phyloP scores from a whole-genome alignment of 92 coral and sea anemone species.

The Porites rus region DNA sequence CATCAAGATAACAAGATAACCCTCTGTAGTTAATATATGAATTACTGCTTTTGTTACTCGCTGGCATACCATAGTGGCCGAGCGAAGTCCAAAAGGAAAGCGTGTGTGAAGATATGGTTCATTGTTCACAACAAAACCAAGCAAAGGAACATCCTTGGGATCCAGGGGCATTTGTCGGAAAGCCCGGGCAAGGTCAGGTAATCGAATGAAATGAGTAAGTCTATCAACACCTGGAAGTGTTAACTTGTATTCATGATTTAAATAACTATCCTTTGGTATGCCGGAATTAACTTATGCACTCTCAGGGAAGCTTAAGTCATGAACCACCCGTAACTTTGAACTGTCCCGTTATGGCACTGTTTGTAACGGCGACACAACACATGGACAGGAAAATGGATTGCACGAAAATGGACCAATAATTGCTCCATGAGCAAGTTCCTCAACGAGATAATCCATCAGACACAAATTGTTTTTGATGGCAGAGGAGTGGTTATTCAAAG shows the following conservation, averaged over 20 bases:
- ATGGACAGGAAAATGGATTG: slow-evolving; percentile 41
- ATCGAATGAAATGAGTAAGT: slow-evolving; percentile 44
- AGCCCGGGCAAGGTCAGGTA: slow-evolving; percentile 40
- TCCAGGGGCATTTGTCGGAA: slow-evolving; percentile 36
- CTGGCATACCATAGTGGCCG: too few relatives aligned
- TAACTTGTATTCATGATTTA: slow-evolving; percentile 39
- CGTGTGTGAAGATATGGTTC: too few relatives aligned
- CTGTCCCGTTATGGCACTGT: slow-evolving; percentile 54
- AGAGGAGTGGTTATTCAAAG: slow-evolving; percentile 42
- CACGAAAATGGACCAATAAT: slow-evolving; percentile 43
- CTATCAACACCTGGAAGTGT: slow-evolving; percentile 51
- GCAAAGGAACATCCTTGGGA: too few relatives aligned
- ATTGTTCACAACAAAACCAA: too few relatives aligned
- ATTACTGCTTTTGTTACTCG: too few relatives aligned
- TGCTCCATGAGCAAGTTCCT: slow-evolving; percentile 48
- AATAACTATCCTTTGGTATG: slow-evolving; percentile 54
- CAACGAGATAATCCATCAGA: slow-evolving; percentile 24
- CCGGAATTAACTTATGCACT: slow-evolving; percentile 59
- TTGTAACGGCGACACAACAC: slow-evolving; percentile 61
- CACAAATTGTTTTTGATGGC: slow-evolving; percentile 32
- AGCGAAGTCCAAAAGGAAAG: too few relatives aligned
- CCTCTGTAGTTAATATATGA: too few relatives aligned
- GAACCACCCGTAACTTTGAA: slow-evolving; percentile 48
- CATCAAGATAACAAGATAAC: too few relatives aligned
- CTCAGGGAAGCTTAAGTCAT: slow-evolving; percentile 54